Evolutionary conservation across 1,140 invertebrate species (phyloP), one percentile per base, ranked within the genome.

Genomic region (Orchesella cincta): DNA sequence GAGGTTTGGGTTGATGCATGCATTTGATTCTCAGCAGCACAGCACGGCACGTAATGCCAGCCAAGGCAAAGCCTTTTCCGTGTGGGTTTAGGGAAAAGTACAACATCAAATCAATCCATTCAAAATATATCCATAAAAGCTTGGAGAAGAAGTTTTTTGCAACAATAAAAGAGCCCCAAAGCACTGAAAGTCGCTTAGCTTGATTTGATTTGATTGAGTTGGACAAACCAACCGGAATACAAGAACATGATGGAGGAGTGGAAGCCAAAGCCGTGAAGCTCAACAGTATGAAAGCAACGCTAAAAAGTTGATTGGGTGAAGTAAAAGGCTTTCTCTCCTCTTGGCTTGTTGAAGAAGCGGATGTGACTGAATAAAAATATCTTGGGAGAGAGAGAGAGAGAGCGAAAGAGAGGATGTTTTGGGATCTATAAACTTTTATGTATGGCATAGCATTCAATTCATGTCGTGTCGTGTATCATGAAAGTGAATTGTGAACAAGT

Each of bases 151-250:
- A 3, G 26, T 57, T 18, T 57, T 18, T 57, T 36, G 34, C 26
- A 36, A 51, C 71, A 73, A 36, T 3, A 31, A 73, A 73, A 73
- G 31, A 46, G 8, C 28, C 62, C 26, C 28, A n/a, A 51, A 74
- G 76, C 76, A 81, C 31, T 81, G 75, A 81, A 79, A 81, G 76
- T 81, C 80, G 77, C 74, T 81, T 81, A 81, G 79, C 75, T 76
- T 79, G 73, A 76, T 77, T 79, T 77, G 75, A 73, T 73, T 73
- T 73, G 71, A 73, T 73, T 73, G 71, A 73, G 71, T 73, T 73
- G 71, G 71, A 46, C 34, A 73, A 73, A 36, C 71, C 71, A 73
- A 46, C 34, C 36, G 71, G 62, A 67, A 67, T 67, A 57, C 54
- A 23, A n/a, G 26, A 57, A n/a, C n/a, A n/a, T n/a, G n/a, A n/a